Percentiles rank a stretch among this genome's conserved stretches.
Conservation (phyloP, 2,113 vertebrate species). For the Pachyramphus minor region DNA sequence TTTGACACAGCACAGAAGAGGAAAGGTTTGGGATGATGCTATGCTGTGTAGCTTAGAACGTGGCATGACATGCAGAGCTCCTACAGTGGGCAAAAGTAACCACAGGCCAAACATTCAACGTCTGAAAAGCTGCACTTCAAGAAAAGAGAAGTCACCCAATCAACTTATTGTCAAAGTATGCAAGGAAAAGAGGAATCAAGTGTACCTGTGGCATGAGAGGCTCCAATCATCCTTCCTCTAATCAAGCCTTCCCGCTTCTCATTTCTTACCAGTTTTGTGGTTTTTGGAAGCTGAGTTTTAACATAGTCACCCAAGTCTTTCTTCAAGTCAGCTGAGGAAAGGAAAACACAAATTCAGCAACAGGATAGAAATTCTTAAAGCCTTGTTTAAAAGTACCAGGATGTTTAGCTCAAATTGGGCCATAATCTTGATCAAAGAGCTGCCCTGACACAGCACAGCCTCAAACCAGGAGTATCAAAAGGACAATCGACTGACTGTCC, state of each 20-base stretch:
- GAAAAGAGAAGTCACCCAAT: neutral
- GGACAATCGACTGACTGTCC: neutral
- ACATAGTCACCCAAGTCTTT: constrained; percentile 82
- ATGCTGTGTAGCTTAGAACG: neutral
- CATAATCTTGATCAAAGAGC: neutral
- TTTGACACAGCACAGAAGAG: neutral
- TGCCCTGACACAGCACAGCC: neutral
- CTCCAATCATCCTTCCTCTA: constrained; percentile 93
- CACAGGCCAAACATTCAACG: neutral
- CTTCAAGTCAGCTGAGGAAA: constrained; percentile 86
- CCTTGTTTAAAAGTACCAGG: neutral
- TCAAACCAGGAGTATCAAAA: neutral
- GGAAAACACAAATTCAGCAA: neutral
- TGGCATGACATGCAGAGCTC: neutral
- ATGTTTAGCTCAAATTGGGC: neutral
- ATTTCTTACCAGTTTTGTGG: constrained; percentile 88
- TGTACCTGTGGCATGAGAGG: constrained; percentile 88
- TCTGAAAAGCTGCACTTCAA: neutral
- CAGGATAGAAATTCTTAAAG: neutral
- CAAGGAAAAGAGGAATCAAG: neutral
- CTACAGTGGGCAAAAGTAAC: neutral
- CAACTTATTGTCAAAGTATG: neutral
- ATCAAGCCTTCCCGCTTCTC: constrained; percentile 89
- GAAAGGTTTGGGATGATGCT: neutral
- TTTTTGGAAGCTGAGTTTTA: constrained; percentile 75